These are phyloP conservation scores for Heliconius sara DNA, from an alignment of 2,888 invertebrate species.

Conservation along the genomic window DNA sequence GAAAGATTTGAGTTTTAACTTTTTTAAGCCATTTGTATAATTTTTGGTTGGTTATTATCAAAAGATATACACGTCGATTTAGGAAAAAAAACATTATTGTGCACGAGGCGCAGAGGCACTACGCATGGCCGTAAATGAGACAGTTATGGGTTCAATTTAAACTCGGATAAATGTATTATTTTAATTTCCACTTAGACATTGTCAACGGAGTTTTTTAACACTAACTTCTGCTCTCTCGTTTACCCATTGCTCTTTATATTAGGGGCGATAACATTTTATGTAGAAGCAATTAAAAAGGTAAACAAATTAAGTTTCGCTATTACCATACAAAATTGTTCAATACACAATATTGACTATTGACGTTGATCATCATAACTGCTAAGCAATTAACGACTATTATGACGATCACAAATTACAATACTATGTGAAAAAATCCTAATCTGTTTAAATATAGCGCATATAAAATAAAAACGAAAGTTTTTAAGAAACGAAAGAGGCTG, in stretches of 20 bases:
- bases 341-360: neutral
- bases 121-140: no score
- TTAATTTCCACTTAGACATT: no score
- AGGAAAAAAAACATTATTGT: no score
- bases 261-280: neutral
- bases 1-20: neutral
- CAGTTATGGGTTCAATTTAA: no score
- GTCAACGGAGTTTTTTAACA: no score
- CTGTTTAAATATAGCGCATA: neutral
- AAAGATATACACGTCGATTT: neutral
- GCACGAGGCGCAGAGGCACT: no score
- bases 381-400: neutral
- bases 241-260: no score
- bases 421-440: neutral
- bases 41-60: neutral
- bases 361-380: neutral
- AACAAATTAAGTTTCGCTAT: neutral
- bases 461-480: conserved; percentile 9
- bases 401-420: neutral
- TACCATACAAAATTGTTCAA: neutral
- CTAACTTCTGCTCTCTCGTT: no score
- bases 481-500: no score
- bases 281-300: neutral
- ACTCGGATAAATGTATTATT: no score
- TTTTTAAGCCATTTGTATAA: neutral